Evolutionary conservation across 1,140 invertebrate genomes (phyloP).

Genomic region (Rhopalosiphum padi): DNA sequence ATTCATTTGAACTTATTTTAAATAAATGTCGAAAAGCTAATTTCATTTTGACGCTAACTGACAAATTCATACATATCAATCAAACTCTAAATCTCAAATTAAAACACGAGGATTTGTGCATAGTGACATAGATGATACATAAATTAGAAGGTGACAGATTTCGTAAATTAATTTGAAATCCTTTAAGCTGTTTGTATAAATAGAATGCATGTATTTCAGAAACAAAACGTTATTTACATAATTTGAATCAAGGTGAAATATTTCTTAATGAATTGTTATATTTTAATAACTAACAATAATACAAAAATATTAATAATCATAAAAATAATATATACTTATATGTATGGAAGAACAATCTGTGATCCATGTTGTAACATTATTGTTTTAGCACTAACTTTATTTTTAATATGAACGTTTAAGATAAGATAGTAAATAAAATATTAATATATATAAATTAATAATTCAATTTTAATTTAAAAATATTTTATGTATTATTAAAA

Average conservation of each 20-base stretch:
- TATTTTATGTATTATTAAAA: no score
- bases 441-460: no score
- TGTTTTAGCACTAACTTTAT: no score
- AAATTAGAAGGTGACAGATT: background rate
- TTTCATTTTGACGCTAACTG: background rate
- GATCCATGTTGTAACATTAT: no score
- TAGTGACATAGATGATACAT: background rate
- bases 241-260: background rate
- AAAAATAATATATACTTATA: background rate
- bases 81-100: background rate
- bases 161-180: constrained; percentile 1
- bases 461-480: no score
- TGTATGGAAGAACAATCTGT: no score
- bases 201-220: background rate
- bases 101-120: background rate
- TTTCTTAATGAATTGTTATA: background rate
- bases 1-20: background rate
- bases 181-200: background rate
- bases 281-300: no score
- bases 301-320: background rate
- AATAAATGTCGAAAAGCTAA: background rate
- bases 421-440: no score
- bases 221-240: background rate
- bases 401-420: no score
- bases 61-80: background rate